Evolutionary conservation across 2,888 invertebrate species (phyloP).

Genomic region (Chirona hameri): DNA sequence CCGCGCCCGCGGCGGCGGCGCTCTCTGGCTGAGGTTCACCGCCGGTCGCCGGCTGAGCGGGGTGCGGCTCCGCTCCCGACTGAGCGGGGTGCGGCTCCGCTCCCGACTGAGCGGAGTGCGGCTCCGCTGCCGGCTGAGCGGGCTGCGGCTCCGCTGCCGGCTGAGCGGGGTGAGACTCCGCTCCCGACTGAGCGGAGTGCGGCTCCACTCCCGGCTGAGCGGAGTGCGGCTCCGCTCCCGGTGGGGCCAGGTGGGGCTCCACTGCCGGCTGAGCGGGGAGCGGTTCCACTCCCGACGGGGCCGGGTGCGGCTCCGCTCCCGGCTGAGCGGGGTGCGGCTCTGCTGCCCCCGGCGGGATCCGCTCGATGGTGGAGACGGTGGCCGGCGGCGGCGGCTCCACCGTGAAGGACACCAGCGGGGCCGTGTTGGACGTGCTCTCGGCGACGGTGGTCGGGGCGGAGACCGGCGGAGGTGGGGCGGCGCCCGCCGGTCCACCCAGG

Average conservation of each 20-base stretch:
- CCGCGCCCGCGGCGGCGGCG: background rate
- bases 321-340: background rate
- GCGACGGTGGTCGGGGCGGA: background rate
- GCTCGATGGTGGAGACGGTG: background rate
- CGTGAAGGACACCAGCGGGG: background rate
- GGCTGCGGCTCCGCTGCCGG: no score
- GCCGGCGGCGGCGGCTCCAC: background rate
- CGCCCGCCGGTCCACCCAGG: background rate
- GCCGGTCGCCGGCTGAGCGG: no score
- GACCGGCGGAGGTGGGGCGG: background rate
- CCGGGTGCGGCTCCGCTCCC: background rate
- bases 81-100: no score
- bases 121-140: background rate
- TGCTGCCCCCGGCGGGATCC: background rate
- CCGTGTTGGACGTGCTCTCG: background rate
- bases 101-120: background rate
- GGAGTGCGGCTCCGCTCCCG: background rate
- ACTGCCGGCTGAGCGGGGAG: background rate
- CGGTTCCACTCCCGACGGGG: background rate
- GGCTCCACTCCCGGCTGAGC: background rate
- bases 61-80: no score
- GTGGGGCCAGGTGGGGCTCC: background rate
- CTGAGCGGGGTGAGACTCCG: no score
- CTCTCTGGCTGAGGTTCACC: background rate
- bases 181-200: no score